These are phyloP conservation scores for Tricholaema leucomelas DNA, from an alignment of 2,113 vertebrate genomes.

Conservation along the genomic window DNA sequence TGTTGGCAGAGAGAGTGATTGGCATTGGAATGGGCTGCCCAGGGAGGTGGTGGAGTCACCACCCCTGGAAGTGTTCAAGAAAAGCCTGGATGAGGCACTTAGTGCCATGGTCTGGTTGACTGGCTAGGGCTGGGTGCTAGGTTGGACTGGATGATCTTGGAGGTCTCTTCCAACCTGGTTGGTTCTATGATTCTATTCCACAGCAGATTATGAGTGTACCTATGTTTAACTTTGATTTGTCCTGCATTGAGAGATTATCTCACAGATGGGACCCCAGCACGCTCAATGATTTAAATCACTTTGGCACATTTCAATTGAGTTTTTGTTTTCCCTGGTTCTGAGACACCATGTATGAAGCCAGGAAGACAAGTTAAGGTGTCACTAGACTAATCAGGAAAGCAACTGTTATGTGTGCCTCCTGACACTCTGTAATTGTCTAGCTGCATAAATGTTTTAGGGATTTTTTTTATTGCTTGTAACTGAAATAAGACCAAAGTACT, in stretches of 20 bases:
- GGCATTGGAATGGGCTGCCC: too few relatives aligned
- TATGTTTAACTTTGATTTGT: not conserved
- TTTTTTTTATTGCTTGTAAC: not conserved
- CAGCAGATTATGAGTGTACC: not conserved
- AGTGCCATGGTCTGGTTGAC: too few relatives aligned
- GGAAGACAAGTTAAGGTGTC: not conserved
- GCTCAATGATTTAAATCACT: not conserved
- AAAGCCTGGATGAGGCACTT: too few relatives aligned
- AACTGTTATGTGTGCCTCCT: not conserved
- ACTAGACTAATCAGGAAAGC: slow-evolving; percentile 11
- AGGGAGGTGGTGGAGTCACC: too few relatives aligned
- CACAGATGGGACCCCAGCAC: not conserved
- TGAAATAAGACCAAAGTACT: not conserved
- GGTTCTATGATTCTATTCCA: too few relatives aligned
- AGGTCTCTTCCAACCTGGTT: too few relatives aligned
- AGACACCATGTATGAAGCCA: not conserved
- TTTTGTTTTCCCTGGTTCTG: not conserved
- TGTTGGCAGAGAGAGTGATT: too few relatives aligned
- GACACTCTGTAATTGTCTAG: not conserved
- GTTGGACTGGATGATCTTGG: too few relatives aligned
- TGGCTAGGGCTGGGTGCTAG: too few relatives aligned
- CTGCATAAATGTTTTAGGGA: not conserved
- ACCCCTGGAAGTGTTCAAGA: too few relatives aligned
- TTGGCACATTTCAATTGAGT: not conserved
- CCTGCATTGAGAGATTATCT: not conserved